Evolutionary conservation across 2,888 invertebrate species (phyloP), one percentile per base, ranked within the genome.

Genomic region (Nomada goodeniana): DNA sequence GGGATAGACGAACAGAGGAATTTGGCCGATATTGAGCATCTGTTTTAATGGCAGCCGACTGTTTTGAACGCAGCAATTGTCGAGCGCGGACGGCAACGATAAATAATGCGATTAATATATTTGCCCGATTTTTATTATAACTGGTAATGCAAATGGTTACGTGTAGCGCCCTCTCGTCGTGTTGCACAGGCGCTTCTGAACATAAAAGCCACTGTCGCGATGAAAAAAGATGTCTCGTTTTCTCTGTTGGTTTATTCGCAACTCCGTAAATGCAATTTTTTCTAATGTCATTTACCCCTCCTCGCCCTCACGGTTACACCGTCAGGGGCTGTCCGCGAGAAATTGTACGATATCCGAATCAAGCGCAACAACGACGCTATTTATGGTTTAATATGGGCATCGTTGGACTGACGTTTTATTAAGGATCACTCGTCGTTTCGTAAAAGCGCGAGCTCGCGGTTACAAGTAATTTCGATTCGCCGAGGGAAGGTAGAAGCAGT

Each of bases 381-480:
- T 74, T 77, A 26, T 50, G 42, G 20, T 26, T 64, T 60, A 44
- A 65, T 67, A 26, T 57, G 53, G 15, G 52, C 42, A 42, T 59
- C 64, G 42, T 42, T 0, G 13, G 5, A 61, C 42, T 50, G 76
- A 76, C 78, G 44, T 68, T 76, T 76, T 76, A 76, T 79, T 79
- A 68, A 76, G 69, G 55, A 18, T 15, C n/a, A 52, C 65, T 29
- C 29, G 13, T 53, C 44, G 52, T 55, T 63, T 23, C 20, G 20
- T 18, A 13, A 5, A 9, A 52, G 50, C 29, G 11, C 18, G 26
- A 13, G n/a, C 18, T 36, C 55, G 42, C n/a, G 53, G 68, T 57
- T n/a, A 44, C 68, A 29, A 77, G 77, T 63, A 76, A 79, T 79
- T 68, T 57, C 57, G 77, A 69, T 69, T 29, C 77, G 77, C 18